Evolutionary conservation across 2,797 vertebrate genomes (phyloP).

Genomic region (Telmatherina bonti): DNA sequence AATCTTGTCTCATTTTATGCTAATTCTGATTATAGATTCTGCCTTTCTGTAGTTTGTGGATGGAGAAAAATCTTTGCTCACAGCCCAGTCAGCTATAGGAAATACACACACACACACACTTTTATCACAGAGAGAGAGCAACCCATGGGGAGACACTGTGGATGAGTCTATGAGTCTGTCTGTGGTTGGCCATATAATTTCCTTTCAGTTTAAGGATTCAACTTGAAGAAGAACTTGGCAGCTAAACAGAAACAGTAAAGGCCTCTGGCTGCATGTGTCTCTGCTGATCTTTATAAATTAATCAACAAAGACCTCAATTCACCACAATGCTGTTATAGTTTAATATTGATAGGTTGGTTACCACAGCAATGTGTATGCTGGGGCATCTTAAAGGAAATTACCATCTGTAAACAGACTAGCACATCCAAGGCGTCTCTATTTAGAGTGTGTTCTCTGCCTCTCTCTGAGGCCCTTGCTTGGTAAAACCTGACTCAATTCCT

Average conservation of each 20-base stretch:
- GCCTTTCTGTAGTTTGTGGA: conserved; percentile 53
- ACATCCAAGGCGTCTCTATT: conserved; percentile 63
- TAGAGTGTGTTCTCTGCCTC: conserved; percentile 64
- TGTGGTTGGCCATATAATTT: conserved; percentile 32
- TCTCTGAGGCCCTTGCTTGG: conserved; percentile 76
- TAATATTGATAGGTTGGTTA: conserved; percentile 63
- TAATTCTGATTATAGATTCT: conserved; percentile 52
- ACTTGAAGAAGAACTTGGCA: conserved; percentile 20
- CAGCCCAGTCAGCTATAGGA: conserved; percentile 66
- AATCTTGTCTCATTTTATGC: conserved; percentile 34
- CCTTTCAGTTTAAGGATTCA: conserved; percentile 44
- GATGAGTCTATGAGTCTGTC: conserved; percentile 28
- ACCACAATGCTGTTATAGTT: conserved; percentile 32
- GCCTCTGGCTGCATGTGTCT: conserved; percentile 23
- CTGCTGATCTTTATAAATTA: conserved; percentile 38
- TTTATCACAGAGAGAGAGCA: conserved; percentile 52
- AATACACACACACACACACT: conserved; percentile 48
- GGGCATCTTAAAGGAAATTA: conserved; percentile 63
- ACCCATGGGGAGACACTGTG: conserved; percentile 50
- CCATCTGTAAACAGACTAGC: conserved; percentile 58
- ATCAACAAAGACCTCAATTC: conserved; percentile 38
- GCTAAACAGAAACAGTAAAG: conserved; percentile 25
- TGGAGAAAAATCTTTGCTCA: conserved; percentile 66
- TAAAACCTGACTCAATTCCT: conserved; percentile 77
- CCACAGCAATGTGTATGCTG: conserved; percentile 57